Evolutionary conservation across 2,888 invertebrate genomes (phyloP).

Genomic region (Frankliniella fusca): DNA sequence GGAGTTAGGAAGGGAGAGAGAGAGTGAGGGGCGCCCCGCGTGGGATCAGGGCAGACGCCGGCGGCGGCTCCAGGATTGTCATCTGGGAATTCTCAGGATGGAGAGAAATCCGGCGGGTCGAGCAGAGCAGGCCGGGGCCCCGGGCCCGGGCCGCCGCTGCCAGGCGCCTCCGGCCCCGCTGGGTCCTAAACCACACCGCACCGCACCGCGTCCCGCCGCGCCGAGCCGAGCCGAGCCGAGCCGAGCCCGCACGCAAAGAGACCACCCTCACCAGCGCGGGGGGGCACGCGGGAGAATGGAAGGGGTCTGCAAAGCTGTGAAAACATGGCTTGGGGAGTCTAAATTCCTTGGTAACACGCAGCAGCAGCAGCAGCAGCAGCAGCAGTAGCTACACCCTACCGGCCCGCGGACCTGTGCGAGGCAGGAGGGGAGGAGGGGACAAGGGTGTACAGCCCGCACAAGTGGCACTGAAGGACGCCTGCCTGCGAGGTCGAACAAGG

Average conservation of each 20-base stretch:
- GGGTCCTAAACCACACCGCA: neutral
- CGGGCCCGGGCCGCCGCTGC: neutral
- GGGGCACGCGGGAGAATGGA: neutral
- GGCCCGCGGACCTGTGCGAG: no score
- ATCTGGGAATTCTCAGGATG: conserved; percentile 24
- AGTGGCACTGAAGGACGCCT: no score
- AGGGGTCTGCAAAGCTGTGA: neutral
- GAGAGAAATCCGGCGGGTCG: conserved; percentile 4
- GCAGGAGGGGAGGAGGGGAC: no score
- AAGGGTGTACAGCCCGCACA: no score
- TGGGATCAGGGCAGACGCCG: neutral
- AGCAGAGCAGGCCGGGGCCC: neutral
- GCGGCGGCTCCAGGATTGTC: conserved; percentile 20
- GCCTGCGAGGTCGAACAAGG: no score
- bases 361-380: no score
- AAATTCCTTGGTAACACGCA: no score
- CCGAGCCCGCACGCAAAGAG: conserved; percentile 7
- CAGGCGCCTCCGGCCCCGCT: neutral
- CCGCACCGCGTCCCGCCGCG: neutral
- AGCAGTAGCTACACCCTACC: no score
- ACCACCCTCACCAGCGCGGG: neutral
- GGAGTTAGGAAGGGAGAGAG: neutral
- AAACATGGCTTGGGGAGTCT: neutral
- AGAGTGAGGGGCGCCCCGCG: neutral
- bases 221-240: neutral